Base-by-base conservation (phyloP, 2,113 vertebrate species). In the Stomatorhinus ivindoensis region DNA sequence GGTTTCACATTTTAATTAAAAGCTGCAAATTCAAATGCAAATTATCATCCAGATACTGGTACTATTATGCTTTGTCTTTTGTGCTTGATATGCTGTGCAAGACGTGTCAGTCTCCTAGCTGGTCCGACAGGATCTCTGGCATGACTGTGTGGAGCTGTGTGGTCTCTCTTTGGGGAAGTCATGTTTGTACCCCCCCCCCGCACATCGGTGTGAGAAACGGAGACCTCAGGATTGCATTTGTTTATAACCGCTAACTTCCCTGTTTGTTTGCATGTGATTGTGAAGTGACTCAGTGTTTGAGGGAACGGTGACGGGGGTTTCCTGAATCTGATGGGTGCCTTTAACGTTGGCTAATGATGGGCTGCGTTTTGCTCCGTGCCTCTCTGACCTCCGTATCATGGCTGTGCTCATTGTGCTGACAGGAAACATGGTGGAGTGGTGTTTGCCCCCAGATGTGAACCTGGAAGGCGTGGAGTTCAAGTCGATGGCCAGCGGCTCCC, bases 341-440 rank as follows among this genome's bases (percentile, higher is more conserved):
- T 84, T 21, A n/a, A 84, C 11, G 3, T 44, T n/a, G 13, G 76
- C 19, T 82, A 21, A 19, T 7, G 31, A 42, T 11, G 11, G 35
- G 1, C 2, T 2, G 7, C 17, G 3, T 83, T n/a, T 3, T 83
- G 0, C 46, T 11, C 8, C 7, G 84, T 13, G 8, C 24, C 0
- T 0, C 10, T 8, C 10, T 51, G 8, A 84, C 1, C 46, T 53
- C 24, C 11, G 24, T 10, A 11, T 85, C 10, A 86, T 50, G 24
- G 84, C 10, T 3, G 10, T 35, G 46, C 24, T 9, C 24, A 44
- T 46, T 87, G 90, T 88, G 92, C 91, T 87, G 89, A 51, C 94
- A 99, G 98, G 98, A 90, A 99, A 99, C 92, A 98, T 99, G 96
- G 95, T 99, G 0, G 98, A 99, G 90, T 99, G 98, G 98, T 99